These are phyloP conservation scores for Cephus pygmeus DNA, from an alignment of 2,888 invertebrate genomes.

Conservation along the genomic window DNA sequence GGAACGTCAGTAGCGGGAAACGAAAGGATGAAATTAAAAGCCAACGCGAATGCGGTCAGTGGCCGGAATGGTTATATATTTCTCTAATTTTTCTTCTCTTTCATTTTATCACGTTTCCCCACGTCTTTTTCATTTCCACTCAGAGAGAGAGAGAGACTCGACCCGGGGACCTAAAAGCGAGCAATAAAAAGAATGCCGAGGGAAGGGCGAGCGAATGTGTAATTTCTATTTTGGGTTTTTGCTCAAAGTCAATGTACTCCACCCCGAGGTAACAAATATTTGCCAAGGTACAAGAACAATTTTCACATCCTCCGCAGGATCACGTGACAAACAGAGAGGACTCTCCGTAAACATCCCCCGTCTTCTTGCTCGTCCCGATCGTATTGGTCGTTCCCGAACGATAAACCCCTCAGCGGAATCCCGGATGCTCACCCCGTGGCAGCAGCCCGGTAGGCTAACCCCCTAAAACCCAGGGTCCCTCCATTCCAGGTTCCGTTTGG, in stretches of 20 bases:
- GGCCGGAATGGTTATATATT: background rate
- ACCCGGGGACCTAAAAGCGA: background rate
- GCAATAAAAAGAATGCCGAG: background rate
- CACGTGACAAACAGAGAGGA: background rate
- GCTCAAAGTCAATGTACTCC: background rate
- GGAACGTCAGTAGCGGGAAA: background rate
- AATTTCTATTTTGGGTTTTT: background rate
- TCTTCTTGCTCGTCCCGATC: background rate
- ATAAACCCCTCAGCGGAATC: background rate
- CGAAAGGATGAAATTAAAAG: background rate
- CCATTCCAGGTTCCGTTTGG: background rate
- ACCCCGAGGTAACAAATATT: background rate
- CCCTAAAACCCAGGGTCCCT: background rate
- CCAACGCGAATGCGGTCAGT: background rate
- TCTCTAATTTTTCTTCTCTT: background rate
- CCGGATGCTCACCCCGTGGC: background rate
- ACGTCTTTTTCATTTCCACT: background rate
- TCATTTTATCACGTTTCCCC: background rate
- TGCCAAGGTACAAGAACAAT: background rate
- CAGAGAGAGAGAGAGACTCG: background rate
- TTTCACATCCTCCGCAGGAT: background rate
- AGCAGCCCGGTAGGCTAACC: background rate
- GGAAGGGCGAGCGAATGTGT: background rate
- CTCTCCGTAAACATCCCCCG: background rate
- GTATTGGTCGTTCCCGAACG: background rate